Conservation (phyloP, 35 echinoderm and acorn worm species). For the Apostichopus parvimensis region DNA sequence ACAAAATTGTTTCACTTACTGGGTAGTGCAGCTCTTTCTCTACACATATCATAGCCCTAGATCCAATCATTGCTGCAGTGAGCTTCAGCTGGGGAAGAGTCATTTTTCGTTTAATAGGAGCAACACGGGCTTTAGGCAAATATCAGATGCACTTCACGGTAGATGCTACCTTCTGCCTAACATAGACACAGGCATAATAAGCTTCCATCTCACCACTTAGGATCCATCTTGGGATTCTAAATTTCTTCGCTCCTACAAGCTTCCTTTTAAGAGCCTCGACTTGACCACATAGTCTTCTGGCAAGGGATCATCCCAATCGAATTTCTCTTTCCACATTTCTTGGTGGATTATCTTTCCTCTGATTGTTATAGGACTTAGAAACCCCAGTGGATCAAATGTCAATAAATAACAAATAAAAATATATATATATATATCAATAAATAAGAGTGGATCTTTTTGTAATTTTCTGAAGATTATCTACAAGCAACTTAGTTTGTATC, state of each 20-base stretch:
- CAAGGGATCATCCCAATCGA: background rate
- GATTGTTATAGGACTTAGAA: background rate
- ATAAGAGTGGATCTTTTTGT: background rate
- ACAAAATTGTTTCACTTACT: background rate
- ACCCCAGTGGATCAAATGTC: slow-evolving; percentile 26
- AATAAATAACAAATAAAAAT: no score
- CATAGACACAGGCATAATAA: slow-evolving; percentile 15
- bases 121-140: background rate
- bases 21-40: background rate
- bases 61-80: slow-evolving; percentile 29
- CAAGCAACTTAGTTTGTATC: background rate
- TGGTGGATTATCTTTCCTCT: slow-evolving; percentile 24
- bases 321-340: background rate
- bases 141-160: background rate
- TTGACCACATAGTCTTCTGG: background rate
- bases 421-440: no score
- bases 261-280: background rate
- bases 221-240: slow-evolving; percentile 11
- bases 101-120: slow-evolving; percentile 26
- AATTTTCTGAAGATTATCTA: background rate
- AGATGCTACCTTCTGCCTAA: background rate
- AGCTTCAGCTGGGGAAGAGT: slow-evolving; percentile 25
- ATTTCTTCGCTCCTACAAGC: background rate
- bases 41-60: background rate
- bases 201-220: slow-evolving; percentile 10